Evolutionary conservation across 2,113 vertebrate genomes (phyloP), one percentile per base, ranked within the genome.

Genomic region (Oncorhynchus tshawytscha): DNA sequence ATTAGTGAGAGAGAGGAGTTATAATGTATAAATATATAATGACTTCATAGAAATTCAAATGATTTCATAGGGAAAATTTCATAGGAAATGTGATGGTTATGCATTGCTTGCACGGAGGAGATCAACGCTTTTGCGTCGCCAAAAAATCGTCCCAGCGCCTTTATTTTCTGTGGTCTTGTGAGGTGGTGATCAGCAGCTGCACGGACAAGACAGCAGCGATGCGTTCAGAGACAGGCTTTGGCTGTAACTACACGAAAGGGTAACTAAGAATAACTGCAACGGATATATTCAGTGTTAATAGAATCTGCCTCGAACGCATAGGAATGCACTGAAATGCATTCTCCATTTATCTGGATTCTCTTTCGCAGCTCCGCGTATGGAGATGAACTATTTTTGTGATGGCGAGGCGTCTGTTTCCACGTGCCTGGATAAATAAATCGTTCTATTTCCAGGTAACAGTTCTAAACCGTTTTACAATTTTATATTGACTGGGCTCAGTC

Each of bases 341-440:
- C n/a, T 22, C 59, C 59, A 62, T 86, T 86, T 65, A 75, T 79
- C 76, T 86, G 73, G 82, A 84, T 22, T 62, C 59, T 62, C 59
- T 85, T 72, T 45, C 39, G 82, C 76, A 87, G 90, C 81, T 91
- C 86, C 87, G 84, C 91, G 89, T 86, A 91, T 90, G 95, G 95
- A 92, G 85, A 97, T 97, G 95, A 94, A 92, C 92, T 76, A 90
- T 93, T 94, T 90, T 77, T 94, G 92, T 94, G 91, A 98, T 98
- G 96, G 96, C 96, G 94, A 96, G 93, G 93, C 93, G 92, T 92
- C 93, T 97, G 90, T 93, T 96, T 92, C 90, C 95, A 91, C 94
- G 95, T 92, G 94, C 95, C 94, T 96, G 39, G 39, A 45, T 45
- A 45, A 45, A 45, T 45, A 45, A 45, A 45, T 45, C 39, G 9